Conservation (phyloP, 2,113 vertebrate species). For the Jaculus jaculus region DNA sequence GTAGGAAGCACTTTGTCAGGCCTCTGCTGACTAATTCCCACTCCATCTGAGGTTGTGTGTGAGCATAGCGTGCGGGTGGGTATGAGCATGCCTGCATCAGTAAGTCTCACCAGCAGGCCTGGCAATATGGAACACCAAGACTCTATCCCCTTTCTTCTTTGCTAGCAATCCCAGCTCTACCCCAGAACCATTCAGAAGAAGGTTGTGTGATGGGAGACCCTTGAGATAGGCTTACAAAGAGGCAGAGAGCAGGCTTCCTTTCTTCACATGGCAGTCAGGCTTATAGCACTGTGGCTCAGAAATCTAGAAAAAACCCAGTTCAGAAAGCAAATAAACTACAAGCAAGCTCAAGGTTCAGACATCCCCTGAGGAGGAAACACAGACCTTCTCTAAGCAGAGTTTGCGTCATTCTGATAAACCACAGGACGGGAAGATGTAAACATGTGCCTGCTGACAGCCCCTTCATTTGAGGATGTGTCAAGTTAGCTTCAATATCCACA, state of each 20-base stretch:
- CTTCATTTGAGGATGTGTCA: rapidly evolving
- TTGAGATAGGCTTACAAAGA: rapidly evolving
- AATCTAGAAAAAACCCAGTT: background rate
- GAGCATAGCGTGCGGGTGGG: constrained; percentile 9
- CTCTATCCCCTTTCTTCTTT: background rate
- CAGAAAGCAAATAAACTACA: rapidly evolving
- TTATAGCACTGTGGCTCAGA: background rate
- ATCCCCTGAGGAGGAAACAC: background rate
- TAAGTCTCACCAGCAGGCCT: constrained; percentile 52
- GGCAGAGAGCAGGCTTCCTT: background rate
- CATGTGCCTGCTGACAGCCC: rapidly evolving
- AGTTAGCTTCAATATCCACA: background rate
- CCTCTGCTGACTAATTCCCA: constrained; percentile 88
- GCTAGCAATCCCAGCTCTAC: background rate
- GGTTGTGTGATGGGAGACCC: background rate
- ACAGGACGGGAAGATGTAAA: background rate
- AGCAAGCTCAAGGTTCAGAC: background rate
- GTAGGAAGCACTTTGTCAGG: constrained; percentile 92
- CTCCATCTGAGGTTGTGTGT: constrained; percentile 75
- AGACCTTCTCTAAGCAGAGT: background rate
- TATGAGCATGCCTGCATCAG: background rate
- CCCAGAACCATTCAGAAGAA: background rate
- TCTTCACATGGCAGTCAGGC: rapidly evolving
- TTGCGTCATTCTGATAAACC: background rate
- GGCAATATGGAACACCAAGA: constrained; percentile 72